Evolutionary conservation across 2,888 invertebrate genomes (phyloP), one percentile per base, ranked within the genome.

Genomic region (Hololepta plana): DNA sequence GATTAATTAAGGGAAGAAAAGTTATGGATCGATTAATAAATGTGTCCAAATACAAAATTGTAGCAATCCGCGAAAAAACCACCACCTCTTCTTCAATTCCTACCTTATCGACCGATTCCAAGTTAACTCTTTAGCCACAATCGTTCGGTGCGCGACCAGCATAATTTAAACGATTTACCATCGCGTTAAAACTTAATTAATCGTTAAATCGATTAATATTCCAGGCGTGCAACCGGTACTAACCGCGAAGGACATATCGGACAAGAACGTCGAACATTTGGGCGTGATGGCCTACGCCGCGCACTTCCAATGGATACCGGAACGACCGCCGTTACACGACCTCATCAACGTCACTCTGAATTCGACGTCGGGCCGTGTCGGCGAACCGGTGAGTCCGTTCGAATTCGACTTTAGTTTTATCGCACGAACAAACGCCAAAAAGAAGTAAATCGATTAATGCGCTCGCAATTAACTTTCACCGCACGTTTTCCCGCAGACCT

Each of bases 261-360:
- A 88, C 50, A 80, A 76, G 19, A 84, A 93, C 47, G 87, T 88
- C 4, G 95, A 96, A 48, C 93, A 95, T 59, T 62, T 96, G 38
- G 95, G 90, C 6, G 85, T 95, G 30, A 96, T 96, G 96, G 87
- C 95, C 1, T 93, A 95, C 56, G 84, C 87, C 0, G 85, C 93
- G 0, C 73, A 84, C 49, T 81, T 87, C 56, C 80, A 85, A 39
- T 87, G 88, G 72, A 70, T 88, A 15, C 74, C 80, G 14, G 82
- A 85, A 30, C 61, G 82, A 23, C 80, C 82, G 7, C 79, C 82
- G 4, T 64, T 87, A 1, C 76, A 80, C 31, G 84, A 88, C 44
- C 67, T 84, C 57, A 62, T 88, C 27, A 67, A 72, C 32, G 75
- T 87, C 1, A 72, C 75, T 24, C 60, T 82, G 31, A 81, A 84